Base-by-base conservation (phyloP, 37 sponge, comb jelly and placozoan genomes). In the Halisarca cf. caerulea region DNA sequence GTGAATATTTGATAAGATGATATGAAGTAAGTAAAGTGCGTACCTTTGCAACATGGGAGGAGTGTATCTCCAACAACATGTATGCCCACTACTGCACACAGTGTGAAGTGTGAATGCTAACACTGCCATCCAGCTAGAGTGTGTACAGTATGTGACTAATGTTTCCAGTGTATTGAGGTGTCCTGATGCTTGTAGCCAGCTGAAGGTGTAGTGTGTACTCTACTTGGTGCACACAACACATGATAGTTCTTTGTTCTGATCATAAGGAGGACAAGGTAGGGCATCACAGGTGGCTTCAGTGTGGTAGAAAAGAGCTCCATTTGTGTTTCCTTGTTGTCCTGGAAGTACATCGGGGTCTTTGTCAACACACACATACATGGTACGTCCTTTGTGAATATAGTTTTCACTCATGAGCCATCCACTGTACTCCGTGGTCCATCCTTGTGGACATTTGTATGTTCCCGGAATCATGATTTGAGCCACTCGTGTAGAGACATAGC, bases 191-290 rank as follows among this genome's bases (percentile, higher is more conserved):
- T 15, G 15, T 7, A 62, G 40, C 77, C 2, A 75, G n/a, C 37
- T 9, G 72, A 21, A 30, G 1, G 4, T n/a, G n/a, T n/a, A n/a
- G n/a, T 32, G 15, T 75, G 41, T 37, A 25, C 54, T 23, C 69
- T 57, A 83, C 84, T 72, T 84, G 45, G 85, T 84, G 44, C 89
- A 89, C 73, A 89, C 89, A 17, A 41, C 89, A 85, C 89, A 89
- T 35, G 80, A 83, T 5, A 89, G 85, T 38, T 84, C 89, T 62
- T 89, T 80, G 32, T 43, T 44, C 8, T 32, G 11, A 33, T 84
- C 77, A 40, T 89, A 89, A 47, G 85, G 89, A 27, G 85, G 85
- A 58, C 89, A 89, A 37, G 81, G 74, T 2, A 89, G 42, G 9
- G 80, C 85, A 79, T 79, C 66, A 58, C 89, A 89, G 30, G 54